Percentiles rank a stretch among this genome's conserved stretches.
Evolutionary conservation across 2,888 invertebrate species (phyloP).

Genomic region (Habroteleia sp.): DNA sequence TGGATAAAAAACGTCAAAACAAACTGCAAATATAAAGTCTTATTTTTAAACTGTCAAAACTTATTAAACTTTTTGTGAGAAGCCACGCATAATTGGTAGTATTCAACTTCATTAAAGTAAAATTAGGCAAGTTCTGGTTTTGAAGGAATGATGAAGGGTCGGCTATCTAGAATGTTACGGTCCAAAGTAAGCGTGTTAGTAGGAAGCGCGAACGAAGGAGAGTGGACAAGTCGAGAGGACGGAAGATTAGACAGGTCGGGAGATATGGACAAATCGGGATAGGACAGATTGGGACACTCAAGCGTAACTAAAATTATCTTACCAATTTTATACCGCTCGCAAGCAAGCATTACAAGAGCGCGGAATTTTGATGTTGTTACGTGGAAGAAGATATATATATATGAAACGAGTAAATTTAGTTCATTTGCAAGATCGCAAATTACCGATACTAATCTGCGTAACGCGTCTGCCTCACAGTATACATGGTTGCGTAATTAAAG

Average conservation of each 20-base stretch:
- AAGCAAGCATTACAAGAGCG: conserved; percentile 35
- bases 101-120: conserved; percentile 27
- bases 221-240: conserved; percentile 35
- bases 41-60: too few species aligned
- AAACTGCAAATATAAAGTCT: too few species aligned
- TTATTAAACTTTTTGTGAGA: too few species aligned
- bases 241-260: conserved; percentile 45
- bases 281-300: conserved; percentile 38
- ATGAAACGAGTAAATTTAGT: conserved; percentile 46
- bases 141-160: conserved; percentile 38
- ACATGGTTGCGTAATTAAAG: conserved; percentile 32
- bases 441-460: conserved; percentile 34
- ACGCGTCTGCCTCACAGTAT: not conserved
- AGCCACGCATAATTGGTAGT: conserved; percentile 1
- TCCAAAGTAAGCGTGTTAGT: conserved; percentile 38
- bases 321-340: conserved; percentile 29
- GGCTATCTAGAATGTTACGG: conserved; percentile 15
- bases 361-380: conserved; percentile 33
- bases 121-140: conserved; percentile 13
- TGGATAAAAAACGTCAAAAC: too few species aligned
- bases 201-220: conserved; percentile 21
- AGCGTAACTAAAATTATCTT: conserved; percentile 41
- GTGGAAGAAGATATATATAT: conserved; percentile 41
- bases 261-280: conserved; percentile 49
- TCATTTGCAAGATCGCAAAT: conserved; percentile 50